Percentiles rank a stretch among this genome's conserved stretches.
Evolutionary conservation across 2,888 invertebrate species (phyloP).

Genomic region (Ethmia dodecea): DNA sequence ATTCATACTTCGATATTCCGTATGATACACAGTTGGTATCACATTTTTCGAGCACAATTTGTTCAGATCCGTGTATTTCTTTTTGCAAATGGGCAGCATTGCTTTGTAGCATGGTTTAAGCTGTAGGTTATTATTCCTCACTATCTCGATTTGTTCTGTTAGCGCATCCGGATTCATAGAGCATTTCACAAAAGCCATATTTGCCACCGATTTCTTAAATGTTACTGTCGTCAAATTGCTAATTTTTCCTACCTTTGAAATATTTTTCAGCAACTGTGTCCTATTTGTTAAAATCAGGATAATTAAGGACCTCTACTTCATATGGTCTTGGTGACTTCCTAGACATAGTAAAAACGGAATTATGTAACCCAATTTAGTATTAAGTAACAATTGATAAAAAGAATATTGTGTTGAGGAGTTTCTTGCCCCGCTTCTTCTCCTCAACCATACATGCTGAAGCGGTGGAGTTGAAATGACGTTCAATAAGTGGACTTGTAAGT

Average conservation of each 20-base stretch:
- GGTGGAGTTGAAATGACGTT: too few species aligned
- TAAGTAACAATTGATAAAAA: too few species aligned
- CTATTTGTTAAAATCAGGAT: slow-evolving; percentile 12
- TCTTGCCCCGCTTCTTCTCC: too few species aligned
- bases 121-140: neutral
- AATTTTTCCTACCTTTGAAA: slow-evolving; percentile 11
- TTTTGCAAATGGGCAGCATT: neutral
- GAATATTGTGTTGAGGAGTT: too few species aligned
- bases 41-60: neutral
- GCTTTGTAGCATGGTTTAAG: neutral
- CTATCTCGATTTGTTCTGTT: neutral
- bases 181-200: neutral
- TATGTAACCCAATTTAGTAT: too few species aligned
- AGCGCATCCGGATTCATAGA: neutral
- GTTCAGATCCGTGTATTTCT: neutral
- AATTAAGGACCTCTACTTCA: slow-evolving; percentile 7
- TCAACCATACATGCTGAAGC: too few species aligned
- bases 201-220: slow-evolving; percentile 5
- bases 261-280: slow-evolving; percentile 9
- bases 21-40: neutral
- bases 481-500: too few species aligned
- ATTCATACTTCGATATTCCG: too few species aligned
- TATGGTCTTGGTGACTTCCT: slow-evolving; percentile 12
- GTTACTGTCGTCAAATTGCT: slow-evolving; percentile 11
- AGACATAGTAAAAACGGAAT: slow-evolving; percentile 7